Percentiles rank a stretch among this genome's conserved stretches.
Conservation (phyloP, 2,797 vertebrate genomes). For the Neostethus bicornis region DNA sequence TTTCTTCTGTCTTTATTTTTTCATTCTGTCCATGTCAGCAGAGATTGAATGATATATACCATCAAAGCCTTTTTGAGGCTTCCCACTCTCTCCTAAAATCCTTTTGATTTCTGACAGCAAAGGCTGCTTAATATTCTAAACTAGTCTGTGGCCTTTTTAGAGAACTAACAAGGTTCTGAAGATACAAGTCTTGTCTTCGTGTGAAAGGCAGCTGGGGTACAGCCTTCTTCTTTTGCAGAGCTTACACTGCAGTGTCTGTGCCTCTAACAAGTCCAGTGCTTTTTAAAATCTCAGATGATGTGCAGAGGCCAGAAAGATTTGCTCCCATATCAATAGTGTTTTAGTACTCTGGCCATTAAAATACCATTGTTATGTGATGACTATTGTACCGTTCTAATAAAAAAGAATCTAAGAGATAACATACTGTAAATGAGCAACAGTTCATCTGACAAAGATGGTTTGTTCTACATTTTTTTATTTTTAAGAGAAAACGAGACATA, state of each 20-base stretch:
- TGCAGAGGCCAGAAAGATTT: constrained; percentile 24
- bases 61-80: constrained; percentile 74
- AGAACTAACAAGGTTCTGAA: constrained; percentile 77
- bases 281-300: constrained; percentile 31
- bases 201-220: constrained; percentile 66
- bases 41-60: constrained; percentile 71
- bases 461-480: neutral
- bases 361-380: neutral
- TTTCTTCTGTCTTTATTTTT: constrained; percentile 61
- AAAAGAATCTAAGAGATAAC: neutral
- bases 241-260: constrained; percentile 53
- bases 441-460: neutral
- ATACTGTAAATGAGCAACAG: neutral
- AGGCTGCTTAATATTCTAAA: constrained; percentile 82
- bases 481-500: neutral
- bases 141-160: constrained; percentile 78
- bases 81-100: constrained; percentile 68
- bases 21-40: constrained; percentile 70
- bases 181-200: constrained; percentile 75
- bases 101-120: constrained; percentile 75
- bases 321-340: constrained; percentile 40
- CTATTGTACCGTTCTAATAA: neutral
- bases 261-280: constrained; percentile 59
- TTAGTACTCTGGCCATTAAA: constrained; percentile 13
- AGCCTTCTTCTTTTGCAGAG: constrained; percentile 55